Percentiles rank a stretch among this genome's conserved stretches.
phyloP scores from a whole-genome alignment of 2,888 invertebrate species.

The Folsomia candida region DNA sequence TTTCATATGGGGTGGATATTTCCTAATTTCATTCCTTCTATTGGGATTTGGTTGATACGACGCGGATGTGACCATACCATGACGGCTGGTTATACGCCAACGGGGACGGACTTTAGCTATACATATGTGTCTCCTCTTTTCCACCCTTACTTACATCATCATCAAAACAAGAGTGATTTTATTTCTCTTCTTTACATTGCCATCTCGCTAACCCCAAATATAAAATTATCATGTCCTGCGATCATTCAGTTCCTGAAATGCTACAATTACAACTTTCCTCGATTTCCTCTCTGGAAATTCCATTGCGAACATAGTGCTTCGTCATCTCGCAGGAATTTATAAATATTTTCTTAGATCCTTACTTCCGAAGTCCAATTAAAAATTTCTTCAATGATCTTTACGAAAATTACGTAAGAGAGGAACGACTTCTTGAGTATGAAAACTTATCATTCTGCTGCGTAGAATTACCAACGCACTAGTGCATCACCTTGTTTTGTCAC shows the following conservation, averaged over 20 bases:
- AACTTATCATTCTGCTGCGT: background rate
- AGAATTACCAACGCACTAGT: no score
- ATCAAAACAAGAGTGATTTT: slow-evolving; percentile 10
- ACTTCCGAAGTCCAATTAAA: no score
- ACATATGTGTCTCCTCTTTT: background rate
- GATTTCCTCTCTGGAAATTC: background rate
- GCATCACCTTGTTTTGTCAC: background rate
- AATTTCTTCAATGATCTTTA: no score
- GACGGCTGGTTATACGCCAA: background rate
- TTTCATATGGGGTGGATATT: slow-evolving; percentile 15
- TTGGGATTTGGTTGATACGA: slow-evolving; percentile 7
- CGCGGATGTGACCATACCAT: background rate
- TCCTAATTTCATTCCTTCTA: slow-evolving; percentile 40
- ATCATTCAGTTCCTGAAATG: slow-evolving; percentile 2
- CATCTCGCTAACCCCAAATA: background rate
- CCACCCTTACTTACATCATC: slow-evolving; percentile 5
- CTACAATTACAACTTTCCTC: background rate
- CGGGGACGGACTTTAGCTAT: no score
- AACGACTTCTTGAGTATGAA: background rate
- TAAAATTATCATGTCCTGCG: background rate
- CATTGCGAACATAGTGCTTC: background rate
- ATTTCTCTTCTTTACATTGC: background rate
- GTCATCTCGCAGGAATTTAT: background rate
- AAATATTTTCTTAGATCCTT: background rate
- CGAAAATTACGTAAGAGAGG: background rate